A percentile compares a stretch with the other conserved stretches of the same genome.
phyloP scores from a whole-genome alignment of 2,888 invertebrate genomes.

The Byasa hedistus region DNA sequence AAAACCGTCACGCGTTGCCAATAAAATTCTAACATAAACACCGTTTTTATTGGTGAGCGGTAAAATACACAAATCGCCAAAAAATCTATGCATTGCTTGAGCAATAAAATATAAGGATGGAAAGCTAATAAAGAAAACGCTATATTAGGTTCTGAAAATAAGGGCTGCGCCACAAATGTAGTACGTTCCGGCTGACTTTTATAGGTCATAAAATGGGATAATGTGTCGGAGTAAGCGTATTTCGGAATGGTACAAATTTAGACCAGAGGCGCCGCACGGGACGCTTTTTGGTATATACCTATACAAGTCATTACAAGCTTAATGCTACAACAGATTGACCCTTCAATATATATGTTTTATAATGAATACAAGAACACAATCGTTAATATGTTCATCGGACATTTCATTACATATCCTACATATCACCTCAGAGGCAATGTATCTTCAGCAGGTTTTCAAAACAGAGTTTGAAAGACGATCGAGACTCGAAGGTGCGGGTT shows the following conservation, averaged over 20 bases:
- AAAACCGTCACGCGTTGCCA: slow-evolving; percentile 62
- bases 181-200: slow-evolving; percentile 75
- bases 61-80: slow-evolving; percentile 67
- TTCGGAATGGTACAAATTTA: slow-evolving; percentile 78
- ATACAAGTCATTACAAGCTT: slow-evolving; percentile 53
- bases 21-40: slow-evolving; percentile 68
- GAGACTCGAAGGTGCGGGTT: no score
- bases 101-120: slow-evolving; percentile 67
- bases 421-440: no score
- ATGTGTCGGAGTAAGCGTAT: slow-evolving; percentile 76
- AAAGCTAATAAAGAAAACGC: slow-evolving; percentile 66
- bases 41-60: slow-evolving; percentile 60
- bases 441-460: no score
- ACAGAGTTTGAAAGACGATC: no score
- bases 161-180: slow-evolving; percentile 74
- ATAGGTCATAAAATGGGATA: slow-evolving; percentile 78
- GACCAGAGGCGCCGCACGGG: slow-evolving; percentile 59
- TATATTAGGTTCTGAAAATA: slow-evolving; percentile 75
- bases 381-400: no score
- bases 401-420: no score
- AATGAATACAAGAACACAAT: no score
- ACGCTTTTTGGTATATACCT: slow-evolving; percentile 59
- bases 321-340: neutral
- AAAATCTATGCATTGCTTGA: slow-evolving; percentile 67
- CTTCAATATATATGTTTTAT: no score